Evolutionary conservation across 2,888 invertebrate genomes (phyloP).

Genomic region (Pheosia tremula): DNA sequence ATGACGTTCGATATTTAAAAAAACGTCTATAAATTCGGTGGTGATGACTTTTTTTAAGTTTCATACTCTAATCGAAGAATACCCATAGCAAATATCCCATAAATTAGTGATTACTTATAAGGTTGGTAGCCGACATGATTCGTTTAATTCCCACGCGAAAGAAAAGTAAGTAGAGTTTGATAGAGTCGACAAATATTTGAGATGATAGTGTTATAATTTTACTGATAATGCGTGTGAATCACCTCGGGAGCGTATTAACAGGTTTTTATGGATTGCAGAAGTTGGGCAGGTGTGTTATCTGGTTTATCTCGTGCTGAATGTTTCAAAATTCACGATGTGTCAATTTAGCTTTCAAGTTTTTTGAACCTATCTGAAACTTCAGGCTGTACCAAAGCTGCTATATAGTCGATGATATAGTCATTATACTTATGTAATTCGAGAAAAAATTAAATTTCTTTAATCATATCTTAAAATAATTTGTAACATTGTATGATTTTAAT

Average conservation of each 20-base stretch:
- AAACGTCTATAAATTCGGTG: neutral
- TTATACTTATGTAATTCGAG: too few relatives aligned
- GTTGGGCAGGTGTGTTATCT: neutral
- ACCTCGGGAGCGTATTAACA: neutral
- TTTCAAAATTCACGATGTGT: too few relatives aligned
- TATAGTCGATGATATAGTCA: too few relatives aligned
- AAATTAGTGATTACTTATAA: neutral
- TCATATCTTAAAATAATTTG: too few relatives aligned
- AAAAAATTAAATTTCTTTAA: too few relatives aligned
- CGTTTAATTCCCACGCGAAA: conserved; percentile 42
- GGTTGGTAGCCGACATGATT: conserved; percentile 8
- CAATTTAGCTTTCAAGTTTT: too few relatives aligned
- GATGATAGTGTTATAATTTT: conserved; percentile 43
- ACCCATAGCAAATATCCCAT: conserved; percentile 1
- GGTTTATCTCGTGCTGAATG: too few relatives aligned
- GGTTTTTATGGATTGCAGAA: neutral
- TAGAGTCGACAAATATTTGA: conserved; percentile 56
- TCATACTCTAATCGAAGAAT: neutral
- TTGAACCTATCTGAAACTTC: too few relatives aligned
- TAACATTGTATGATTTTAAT: too few relatives aligned
- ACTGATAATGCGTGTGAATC: conserved; percentile 35
- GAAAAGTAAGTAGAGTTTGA: conserved; percentile 39
- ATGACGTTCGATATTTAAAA: too few relatives aligned
- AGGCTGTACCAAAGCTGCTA: too few relatives aligned
- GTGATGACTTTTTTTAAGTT: too few relatives aligned